Evolutionary conservation across 2,888 invertebrate species (phyloP), one percentile per base, ranked within the genome.

Genomic region (Ctenicera cuprea): DNA sequence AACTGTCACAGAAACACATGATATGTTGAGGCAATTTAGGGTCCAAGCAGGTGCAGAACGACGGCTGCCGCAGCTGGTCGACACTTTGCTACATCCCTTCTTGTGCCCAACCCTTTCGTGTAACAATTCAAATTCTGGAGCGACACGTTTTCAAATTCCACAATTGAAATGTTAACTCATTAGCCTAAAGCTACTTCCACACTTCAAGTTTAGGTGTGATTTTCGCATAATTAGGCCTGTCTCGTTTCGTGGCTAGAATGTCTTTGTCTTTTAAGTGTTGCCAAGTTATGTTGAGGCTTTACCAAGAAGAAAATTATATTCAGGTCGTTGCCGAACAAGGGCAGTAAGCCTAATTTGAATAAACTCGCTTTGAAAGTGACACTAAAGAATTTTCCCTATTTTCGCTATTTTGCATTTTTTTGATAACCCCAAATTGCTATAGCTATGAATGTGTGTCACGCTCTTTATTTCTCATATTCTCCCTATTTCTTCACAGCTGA

Each of bases 11-110:
- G 41, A 50, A 67, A 37, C 50, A 62, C 14, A 61, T 69, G 62
- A 69, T 62, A 69, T 67, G 69, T 62, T 50, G 69, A 41, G 45
- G 50, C 61, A 69, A 69, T 69, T 69, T 69, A 18, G 45, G n/a
- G 33, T 18, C 54, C 41, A 52, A 52, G 43, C 67, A 67, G 67
- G 67, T 67, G 67, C 57, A 12, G 67, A 43, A 54, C 26, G 66
- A 54, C 66, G 66, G 22, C 43, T 67, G 54, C n/a, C 50, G 38
- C 65, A 65, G 65, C 65, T 37, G 65, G 50, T 52, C 37, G 26
- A 14, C 45, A 18, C 30, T 45, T 45, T 45, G 30, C 30, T 30
- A 14, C 37, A 50, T 52, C 54, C 66, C 26, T 43, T 57, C 26
- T 54, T 43, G 43, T 67, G 14, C 43, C 16, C 43, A 45, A 59